Conservation (phyloP, 2,113 vertebrate genomes). For the Triplophysa tibetana region DNA sequence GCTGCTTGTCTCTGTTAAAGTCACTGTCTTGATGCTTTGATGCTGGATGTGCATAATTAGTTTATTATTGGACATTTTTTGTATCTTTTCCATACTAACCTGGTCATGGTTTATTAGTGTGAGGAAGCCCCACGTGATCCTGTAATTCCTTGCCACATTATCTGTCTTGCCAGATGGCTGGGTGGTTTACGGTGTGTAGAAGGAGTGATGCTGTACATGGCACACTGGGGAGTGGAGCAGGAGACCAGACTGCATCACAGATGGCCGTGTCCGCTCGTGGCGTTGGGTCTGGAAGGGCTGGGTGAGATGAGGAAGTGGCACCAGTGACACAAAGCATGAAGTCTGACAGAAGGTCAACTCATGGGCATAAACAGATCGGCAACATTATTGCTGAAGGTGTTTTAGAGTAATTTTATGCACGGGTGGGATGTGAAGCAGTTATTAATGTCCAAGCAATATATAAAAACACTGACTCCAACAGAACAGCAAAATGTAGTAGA, state of each 20-base stretch:
- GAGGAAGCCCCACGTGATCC: constrained; percentile 37
- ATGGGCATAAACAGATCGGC: not conserved
- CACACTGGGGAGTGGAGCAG: constrained; percentile 42
- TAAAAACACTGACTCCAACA: not conserved
- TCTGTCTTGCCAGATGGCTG: constrained; percentile 69
- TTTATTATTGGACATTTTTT: constrained; percentile 27
- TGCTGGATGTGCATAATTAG: constrained; percentile 38
- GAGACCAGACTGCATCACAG: constrained; percentile 72
- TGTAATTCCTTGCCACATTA: constrained; percentile 56
- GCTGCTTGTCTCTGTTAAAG: no score
- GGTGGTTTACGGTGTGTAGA: constrained; percentile 18
- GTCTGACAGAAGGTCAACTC: constrained; percentile 47
- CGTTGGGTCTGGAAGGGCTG: constrained; percentile 27
- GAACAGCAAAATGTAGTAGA: no score
- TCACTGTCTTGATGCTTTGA: no score
- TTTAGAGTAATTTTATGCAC: constrained; percentile 2
- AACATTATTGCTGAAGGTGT: not conserved
- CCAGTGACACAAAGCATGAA: constrained; percentile 45
- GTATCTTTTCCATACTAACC: constrained; percentile 38
- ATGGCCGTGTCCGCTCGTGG: constrained; percentile 67
- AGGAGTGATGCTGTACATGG: constrained; percentile 44
- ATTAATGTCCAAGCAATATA: not conserved
- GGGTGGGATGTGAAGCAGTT: not conserved
- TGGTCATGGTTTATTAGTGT: constrained; percentile 15
- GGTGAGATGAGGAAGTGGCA: constrained; percentile 69